Evolutionary conservation across 2,113 vertebrate genomes (phyloP), one percentile per base, ranked within the genome.

Genomic region (Ariopsis seemanni): DNA sequence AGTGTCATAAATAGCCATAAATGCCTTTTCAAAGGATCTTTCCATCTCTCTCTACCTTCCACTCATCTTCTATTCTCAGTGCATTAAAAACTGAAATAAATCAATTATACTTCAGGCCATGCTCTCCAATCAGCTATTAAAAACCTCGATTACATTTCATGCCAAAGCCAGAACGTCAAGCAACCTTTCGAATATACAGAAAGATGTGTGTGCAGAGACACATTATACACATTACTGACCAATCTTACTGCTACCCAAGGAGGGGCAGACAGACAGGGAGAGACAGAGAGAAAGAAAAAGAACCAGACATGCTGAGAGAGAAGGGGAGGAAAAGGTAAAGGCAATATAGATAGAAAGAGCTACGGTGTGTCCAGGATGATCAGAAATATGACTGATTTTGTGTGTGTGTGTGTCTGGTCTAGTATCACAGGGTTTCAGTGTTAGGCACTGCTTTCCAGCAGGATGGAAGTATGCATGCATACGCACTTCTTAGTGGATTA

Each of bases 151-250:
- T 2, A 22, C 34, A 52, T 53, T 52, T 14, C 10, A n/a, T 53
- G n/a, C 3, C 27, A 10, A 34, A 5, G 30, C 8, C 27, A 34
- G 27, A 42, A 81, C 12, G 9, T 27, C 75, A 78, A n/a, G 53
- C 8, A 30, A 58, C 77, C 53, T 27, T 80, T 80, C 53, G 27
- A 7, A 80, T 4, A 30, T 17, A 80, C 2, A 57, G 7, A 57
- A 14, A 58, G 53, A 63, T 3, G 48, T 71, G 53, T 58, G 82
- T 83, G 63, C 55, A 34, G 65, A 75, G 83, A 85, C 57, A 48
- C 18, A 89, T 85, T 82, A 72, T 75, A 52, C 14, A 86, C 74
- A 80, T 87, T 30, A 50, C 30, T 55, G 74, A 6, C 77, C 86
- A 82, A 57, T 85, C 72, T 30, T 62, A 87, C 62, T 50, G 60